Percentiles rank a stretch among this genome's conserved stretches.
These are phyloP conservation scores for Addax nasomaculatus DNA, from an alignment of 2,113 vertebrate species.

Conservation along the genomic window DNA sequence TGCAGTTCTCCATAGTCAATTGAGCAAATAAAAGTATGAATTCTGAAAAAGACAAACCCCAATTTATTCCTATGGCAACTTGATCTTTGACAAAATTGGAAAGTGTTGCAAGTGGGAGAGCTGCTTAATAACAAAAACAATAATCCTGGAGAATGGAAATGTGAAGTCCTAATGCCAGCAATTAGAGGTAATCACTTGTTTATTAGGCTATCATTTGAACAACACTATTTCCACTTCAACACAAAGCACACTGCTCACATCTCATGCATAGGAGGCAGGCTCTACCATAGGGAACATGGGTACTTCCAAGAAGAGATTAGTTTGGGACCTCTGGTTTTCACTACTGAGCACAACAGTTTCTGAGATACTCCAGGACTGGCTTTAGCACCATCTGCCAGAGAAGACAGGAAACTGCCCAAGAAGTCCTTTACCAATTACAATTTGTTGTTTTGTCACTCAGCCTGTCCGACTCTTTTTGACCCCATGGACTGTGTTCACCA, in stretches of 20 bases:
- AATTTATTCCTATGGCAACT: constrained; percentile 41
- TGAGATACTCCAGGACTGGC: background rate
- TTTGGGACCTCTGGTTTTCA: background rate
- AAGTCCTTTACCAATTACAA: background rate
- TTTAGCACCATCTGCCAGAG: background rate
- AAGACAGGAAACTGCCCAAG: background rate
- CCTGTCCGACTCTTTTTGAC: background rate
- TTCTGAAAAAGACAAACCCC: constrained; percentile 27
- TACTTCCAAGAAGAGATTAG: background rate
- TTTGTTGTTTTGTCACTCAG: background rate
- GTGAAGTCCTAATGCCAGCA: constrained; percentile 46
- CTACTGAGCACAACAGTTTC: background rate
- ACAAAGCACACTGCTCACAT: background rate
- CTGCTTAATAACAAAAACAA: constrained; percentile 27
- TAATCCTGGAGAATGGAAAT: constrained; percentile 42
- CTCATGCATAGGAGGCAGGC: background rate
- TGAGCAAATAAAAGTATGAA: constrained; percentile 39
- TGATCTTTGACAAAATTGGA: constrained; percentile 48
- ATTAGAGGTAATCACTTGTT: constrained; percentile 65
- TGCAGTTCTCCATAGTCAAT: constrained; percentile 8
- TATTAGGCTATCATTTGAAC: constrained; percentile 56
- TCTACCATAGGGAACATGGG: background rate
- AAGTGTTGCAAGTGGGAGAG: constrained; percentile 3
- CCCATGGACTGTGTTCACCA: background rate
- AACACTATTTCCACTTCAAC: constrained; percentile 14